Evolutionary conservation across 30 jellyfish, hydroid and myxozoan genomes (phyloP).

Genomic region (Aurelia aurita): DNA sequence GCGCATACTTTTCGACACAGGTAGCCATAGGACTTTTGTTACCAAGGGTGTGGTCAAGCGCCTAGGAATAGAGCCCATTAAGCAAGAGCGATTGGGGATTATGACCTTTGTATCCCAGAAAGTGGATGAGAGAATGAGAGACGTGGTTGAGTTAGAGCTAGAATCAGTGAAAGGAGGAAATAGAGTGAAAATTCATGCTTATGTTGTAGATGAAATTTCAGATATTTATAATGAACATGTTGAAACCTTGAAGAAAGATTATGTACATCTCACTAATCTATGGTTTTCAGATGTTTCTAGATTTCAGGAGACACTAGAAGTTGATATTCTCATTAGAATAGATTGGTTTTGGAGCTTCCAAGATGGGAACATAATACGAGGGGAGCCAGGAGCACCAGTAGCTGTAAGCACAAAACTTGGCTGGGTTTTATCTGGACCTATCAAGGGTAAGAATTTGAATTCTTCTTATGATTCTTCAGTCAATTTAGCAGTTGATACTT

Average conservation of each 20-base stretch:
- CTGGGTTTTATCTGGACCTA: slow-evolving; percentile 16
- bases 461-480: neutral
- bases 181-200: slow-evolving; percentile 16
- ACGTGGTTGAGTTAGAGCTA: slow-evolving; percentile 33
- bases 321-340: slow-evolving; percentile 17
- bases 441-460: slow-evolving; percentile 10
- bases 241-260: slow-evolving; percentile 6
- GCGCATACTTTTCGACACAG: slow-evolving; percentile 49
- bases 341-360: slow-evolving; percentile 1
- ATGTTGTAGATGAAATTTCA: slow-evolving; percentile 37
- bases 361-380: neutral
- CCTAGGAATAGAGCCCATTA: slow-evolving; percentile 21
- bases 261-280: slow-evolving; percentile 1
- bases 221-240: slow-evolving; percentile 9
- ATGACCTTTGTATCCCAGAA: slow-evolving; percentile 33
- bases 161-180: slow-evolving; percentile 10
- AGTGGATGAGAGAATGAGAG: slow-evolving; percentile 47
- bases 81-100: slow-evolving; percentile 31
- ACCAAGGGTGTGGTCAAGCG: slow-evolving; percentile 5
- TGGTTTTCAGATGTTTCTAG: slow-evolving; percentile 34
- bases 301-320: slow-evolving; percentile 14
- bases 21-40: slow-evolving; percentile 36
- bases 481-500: neutral
- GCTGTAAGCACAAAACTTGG: slow-evolving; percentile 41
- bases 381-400: slow-evolving; percentile 51